phyloP scores from a whole-genome alignment of 2,113 vertebrate genomes.

The Halichoerus grypus region DNA sequence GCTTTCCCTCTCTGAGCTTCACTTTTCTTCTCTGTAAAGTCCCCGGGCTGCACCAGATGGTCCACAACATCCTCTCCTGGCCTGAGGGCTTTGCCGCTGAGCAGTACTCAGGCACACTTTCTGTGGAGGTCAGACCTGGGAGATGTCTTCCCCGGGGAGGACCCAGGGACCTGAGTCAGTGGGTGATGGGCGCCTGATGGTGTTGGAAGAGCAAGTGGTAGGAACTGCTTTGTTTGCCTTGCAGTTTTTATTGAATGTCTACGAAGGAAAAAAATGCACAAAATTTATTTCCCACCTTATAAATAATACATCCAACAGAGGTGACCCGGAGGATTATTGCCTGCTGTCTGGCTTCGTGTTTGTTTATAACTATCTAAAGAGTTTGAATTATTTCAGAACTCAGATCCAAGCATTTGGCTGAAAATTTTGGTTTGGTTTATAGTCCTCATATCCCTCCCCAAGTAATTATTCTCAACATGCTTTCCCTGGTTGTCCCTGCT shows the following conservation, averaged over 20 bases:
- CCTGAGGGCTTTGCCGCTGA: neutral
- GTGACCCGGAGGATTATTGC: conserved; percentile 27
- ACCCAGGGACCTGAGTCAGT: neutral
- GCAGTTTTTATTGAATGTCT: conserved; percentile 44
- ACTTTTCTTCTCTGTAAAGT: neutral
- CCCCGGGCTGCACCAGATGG: neutral
- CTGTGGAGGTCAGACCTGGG: neutral
- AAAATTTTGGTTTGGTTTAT: conserved; percentile 22
- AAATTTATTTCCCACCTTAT: conserved; percentile 52
- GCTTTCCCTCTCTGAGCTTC: neutral
- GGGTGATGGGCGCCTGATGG: fast-evolving
- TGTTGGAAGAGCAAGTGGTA: neutral
- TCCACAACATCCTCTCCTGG: neutral
- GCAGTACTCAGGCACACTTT: neutral
- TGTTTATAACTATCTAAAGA: conserved; percentile 71
- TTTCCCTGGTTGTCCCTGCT: neutral
- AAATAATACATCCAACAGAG: conserved; percentile 62
- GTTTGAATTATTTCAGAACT: conserved; percentile 64
- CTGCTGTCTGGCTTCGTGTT: conserved; percentile 44
- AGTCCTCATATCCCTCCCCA: neutral
- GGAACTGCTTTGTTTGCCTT: neutral
- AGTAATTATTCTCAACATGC: neutral
- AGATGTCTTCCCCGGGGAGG: neutral
- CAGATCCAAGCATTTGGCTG: conserved; percentile 14
- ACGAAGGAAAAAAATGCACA: conserved; percentile 21